Evolutionary conservation across 2,797 vertebrate species (phyloP).

Genomic region (Cryptoblepharus egeriae): DNA sequence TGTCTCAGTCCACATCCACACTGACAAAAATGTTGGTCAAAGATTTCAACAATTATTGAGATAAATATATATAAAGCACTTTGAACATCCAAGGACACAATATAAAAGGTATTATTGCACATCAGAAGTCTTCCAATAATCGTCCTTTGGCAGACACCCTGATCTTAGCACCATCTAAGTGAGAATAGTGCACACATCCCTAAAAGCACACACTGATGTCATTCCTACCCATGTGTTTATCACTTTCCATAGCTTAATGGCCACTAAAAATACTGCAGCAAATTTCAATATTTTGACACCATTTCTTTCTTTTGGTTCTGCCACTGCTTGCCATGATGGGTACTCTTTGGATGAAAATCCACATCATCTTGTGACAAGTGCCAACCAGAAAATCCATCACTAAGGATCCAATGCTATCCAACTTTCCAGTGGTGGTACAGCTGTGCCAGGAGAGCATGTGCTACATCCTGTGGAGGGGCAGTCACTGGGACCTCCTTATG

Average conservation of each 20-base stretch:
- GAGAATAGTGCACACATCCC: neutral
- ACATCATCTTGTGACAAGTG: too few relatives aligned
- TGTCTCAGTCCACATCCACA: too few relatives aligned
- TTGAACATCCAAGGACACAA: neutral
- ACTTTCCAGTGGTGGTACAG: too few relatives aligned
- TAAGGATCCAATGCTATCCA: neutral
- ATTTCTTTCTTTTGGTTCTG: neutral
- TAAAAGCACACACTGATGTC: neutral
- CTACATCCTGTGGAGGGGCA: too few relatives aligned
- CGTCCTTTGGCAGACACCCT: too few relatives aligned
- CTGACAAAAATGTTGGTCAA: neutral
- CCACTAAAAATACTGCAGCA: too few relatives aligned
- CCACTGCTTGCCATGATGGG: neutral
- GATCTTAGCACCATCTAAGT: neutral
- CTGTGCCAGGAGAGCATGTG: too few relatives aligned
- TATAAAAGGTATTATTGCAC: neutral
- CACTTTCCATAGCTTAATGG: neutral
- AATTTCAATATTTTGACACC: neutral
- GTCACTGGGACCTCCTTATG: too few relatives aligned
- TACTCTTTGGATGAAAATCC: neutral
- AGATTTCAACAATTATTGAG: neutral
- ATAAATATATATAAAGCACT: neutral
- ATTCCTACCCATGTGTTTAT: neutral
- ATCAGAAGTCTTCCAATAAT: too few relatives aligned
- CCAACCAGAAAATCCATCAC: neutral